Percentiles rank a stretch among this genome's conserved stretches.
Evolutionary conservation across 2,888 invertebrate genomes (phyloP).

Genomic region (Papilio demoleus): DNA sequence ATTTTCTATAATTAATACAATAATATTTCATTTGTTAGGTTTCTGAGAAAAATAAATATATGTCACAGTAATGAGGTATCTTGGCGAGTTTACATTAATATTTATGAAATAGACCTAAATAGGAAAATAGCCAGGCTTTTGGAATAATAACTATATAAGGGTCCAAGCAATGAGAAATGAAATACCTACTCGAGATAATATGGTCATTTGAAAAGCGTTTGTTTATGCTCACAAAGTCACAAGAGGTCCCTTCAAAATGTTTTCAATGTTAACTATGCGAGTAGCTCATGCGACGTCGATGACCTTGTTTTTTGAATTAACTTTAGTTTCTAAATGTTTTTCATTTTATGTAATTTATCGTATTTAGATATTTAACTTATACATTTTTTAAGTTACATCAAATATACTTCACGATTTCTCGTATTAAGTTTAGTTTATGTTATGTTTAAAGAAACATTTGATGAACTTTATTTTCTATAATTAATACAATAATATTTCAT

Average conservation of each 20-base stretch:
- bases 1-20: neutral
- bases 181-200: slow-evolving; percentile 50
- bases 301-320: slow-evolving; percentile 8
- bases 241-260: slow-evolving; percentile 42
- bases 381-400: too few relatives aligned
- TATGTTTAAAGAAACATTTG: too few relatives aligned
- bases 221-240: slow-evolving; percentile 44
- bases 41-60: neutral
- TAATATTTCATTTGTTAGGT: neutral
- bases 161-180: slow-evolving; percentile 41
- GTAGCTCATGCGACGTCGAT: slow-evolving; percentile 26
- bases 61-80: neutral
- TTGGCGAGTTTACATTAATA: slow-evolving; percentile 22
- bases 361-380: slow-evolving; percentile 2
- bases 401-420: too few relatives aligned
- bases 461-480: too few relatives aligned
- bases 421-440: too few relatives aligned
- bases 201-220: slow-evolving; percentile 46
- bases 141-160: slow-evolving; percentile 29
- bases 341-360: neutral
- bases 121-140: slow-evolving; percentile 17
- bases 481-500: neutral
- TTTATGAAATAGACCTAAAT: slow-evolving; percentile 27
- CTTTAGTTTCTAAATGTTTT: slow-evolving; percentile 5
- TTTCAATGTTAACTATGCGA: slow-evolving; percentile 41